phyloP scores from a whole-genome alignment of 2,797 vertebrate genomes.

The Sternarchorhynchus goeldii region DNA sequence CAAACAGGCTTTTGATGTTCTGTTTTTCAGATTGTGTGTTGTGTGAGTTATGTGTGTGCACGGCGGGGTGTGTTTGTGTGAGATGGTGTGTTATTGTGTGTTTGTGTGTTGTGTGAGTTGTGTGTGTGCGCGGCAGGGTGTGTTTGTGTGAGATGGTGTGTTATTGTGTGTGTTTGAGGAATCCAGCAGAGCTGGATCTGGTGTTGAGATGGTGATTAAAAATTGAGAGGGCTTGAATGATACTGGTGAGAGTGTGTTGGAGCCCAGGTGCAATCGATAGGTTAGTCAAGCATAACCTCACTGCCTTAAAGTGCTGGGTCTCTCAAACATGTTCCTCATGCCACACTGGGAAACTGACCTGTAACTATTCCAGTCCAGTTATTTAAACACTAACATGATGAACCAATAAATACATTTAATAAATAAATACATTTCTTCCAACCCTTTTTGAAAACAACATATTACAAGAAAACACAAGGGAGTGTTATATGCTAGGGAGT shows the following conservation, averaged over 20 bases:
- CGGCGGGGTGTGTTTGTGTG: not conserved
- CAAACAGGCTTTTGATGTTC: slow-evolving; percentile 15
- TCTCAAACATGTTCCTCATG: no score
- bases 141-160: not conserved
- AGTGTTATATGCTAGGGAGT: no score
- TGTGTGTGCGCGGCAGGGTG: slow-evolving; percentile 3
- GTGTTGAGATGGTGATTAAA: slow-evolving; percentile 76
- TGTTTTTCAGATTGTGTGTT: slow-evolving; percentile 23
- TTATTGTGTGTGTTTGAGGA: slow-evolving; percentile 48
- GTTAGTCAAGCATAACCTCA: slow-evolving; percentile 64
- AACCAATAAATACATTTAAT: not conserved
- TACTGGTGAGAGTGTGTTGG: slow-evolving; percentile 68
- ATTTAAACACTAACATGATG: not conserved
- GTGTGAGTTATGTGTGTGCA: slow-evolving; percentile 31
- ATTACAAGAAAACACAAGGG: no score
- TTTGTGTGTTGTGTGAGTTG: slow-evolving; percentile 40
- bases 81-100: slow-evolving; percentile 22
- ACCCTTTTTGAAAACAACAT: no score
- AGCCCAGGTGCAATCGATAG: slow-evolving; percentile 72
- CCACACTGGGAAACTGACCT: slow-evolving; percentile 18
- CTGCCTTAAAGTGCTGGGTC: slow-evolving; percentile 38
- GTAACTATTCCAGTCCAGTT: slow-evolving; percentile 22
- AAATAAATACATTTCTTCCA: not conserved
- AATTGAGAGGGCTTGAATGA: slow-evolving; percentile 78
- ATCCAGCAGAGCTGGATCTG: slow-evolving; percentile 55